Base-by-base conservation (phyloP, 2,888 invertebrate genomes). In the Eulithis prunata region DNA sequence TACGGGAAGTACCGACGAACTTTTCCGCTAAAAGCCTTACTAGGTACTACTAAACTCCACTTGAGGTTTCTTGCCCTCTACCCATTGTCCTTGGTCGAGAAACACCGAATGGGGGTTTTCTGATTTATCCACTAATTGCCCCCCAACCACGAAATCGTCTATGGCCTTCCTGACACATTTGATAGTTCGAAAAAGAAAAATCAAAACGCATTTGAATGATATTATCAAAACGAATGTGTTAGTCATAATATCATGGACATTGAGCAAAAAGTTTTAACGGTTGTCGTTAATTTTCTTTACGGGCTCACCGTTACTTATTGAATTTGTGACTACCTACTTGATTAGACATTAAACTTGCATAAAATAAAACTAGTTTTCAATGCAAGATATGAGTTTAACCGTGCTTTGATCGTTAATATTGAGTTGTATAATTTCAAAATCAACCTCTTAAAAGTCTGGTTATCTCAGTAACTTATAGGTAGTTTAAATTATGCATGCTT, bases 71-170 rank as follows among this genome's bases (percentile, higher is more conserved):
- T 21, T 21, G 21, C 21, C 21, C 21, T 21, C 21, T 21, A 21
- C 1, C 21, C 21, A 21, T 21, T 21, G 21, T 21, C 21, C 21
- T 21, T 21, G 21, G 21, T 57, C 6, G 6, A 79, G 56, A 32
- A 62, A 76, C 0, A 72, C 71, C 1, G 73, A 62, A 43, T 79
- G 78, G 0, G 78, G 77, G 51, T 63, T 71, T 0, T 63, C n/a
- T 4, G 2, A 2, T 45, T 75, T 77, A 1, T 49, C 55, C 1
- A 72, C 53, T 3, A 63, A 46, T 2, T 13, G 0, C 0, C 78
- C 78, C n/a, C 76, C 77, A 7, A 77, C 75, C 10, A 81, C 62
- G 46, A 72, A 75, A 0, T 66, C 68, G 4, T 75, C 74, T 63
- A 80, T 73, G 7, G 8, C 12, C 28, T 47, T 56, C 8, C 55